These are phyloP conservation scores for Stigmatopora argus DNA, from an alignment of 2,113 vertebrate genomes.

Conservation along the genomic window DNA sequence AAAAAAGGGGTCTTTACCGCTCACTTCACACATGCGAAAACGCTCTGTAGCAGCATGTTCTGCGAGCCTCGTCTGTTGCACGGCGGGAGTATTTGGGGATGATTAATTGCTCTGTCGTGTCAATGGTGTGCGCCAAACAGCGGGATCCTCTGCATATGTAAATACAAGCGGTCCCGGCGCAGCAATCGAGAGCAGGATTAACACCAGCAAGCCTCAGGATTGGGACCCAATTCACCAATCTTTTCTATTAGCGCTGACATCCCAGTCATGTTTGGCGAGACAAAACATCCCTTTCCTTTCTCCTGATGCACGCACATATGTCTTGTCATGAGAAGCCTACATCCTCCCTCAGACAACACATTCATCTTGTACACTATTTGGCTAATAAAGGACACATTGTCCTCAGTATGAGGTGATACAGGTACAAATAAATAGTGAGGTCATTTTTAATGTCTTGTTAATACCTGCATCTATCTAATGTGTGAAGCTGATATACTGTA, in stretches of 20 bases:
- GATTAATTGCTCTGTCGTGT: slow-evolving; percentile 95
- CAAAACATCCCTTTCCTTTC: slow-evolving; percentile 46
- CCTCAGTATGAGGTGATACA: background rate
- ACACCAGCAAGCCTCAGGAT: slow-evolving; percentile 71
- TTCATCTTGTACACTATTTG: slow-evolving; percentile 18
- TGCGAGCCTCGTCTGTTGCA: slow-evolving; percentile 76
- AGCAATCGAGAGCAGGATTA: slow-evolving; percentile 77
- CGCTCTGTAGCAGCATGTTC: slow-evolving; percentile 72
- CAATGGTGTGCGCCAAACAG: slow-evolving; percentile 79
- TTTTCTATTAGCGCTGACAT: slow-evolving; percentile 69
- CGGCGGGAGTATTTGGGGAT: slow-evolving; percentile 82
- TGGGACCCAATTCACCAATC: slow-evolving; percentile 67
- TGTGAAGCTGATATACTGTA: background rate
- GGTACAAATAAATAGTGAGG: background rate
- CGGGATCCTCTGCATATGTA: slow-evolving; percentile 84
- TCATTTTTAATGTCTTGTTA: background rate
- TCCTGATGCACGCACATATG: slow-evolving; percentile 45
- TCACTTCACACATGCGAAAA: slow-evolving; percentile 82
- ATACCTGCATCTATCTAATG: background rate
- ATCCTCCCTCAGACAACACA: slow-evolving; percentile 8
- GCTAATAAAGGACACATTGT: background rate
- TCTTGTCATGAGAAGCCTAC: slow-evolving; percentile 24
- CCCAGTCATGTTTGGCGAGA: slow-evolving; percentile 44
- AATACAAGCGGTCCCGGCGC: slow-evolving; percentile 80
- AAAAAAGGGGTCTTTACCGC: slow-evolving; percentile 66